Conservation (phyloP, 2,888 invertebrate genomes). For the Cremastobaeus sp. region DNA sequence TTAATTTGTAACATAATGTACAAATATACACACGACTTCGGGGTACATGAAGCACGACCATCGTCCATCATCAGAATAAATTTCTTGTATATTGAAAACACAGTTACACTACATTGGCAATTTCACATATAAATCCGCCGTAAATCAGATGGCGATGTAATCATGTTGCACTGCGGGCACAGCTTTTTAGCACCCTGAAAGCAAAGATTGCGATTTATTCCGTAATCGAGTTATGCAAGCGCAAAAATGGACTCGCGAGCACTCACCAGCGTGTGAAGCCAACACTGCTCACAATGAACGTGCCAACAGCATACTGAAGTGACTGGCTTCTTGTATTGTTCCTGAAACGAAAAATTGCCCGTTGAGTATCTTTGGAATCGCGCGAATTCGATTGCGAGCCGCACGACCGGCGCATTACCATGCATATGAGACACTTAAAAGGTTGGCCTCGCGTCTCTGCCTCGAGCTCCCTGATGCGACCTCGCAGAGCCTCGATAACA, state of each 20-base stretch:
- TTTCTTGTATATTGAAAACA: constrained; percentile 59
- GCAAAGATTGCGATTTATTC: background rate
- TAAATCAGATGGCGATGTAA: constrained; percentile 92
- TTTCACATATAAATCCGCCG: constrained; percentile 92
- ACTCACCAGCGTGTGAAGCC: constrained; percentile 84
- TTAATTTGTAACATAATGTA: constrained; percentile 76
- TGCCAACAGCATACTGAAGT: constrained; percentile 98
- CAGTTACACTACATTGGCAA: constrained; percentile 43
- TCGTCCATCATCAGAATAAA: constrained; percentile 60
- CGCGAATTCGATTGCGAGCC: no score
- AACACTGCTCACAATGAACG: constrained; percentile 93
- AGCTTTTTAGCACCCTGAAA: constrained; percentile 91
- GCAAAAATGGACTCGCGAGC: background rate
- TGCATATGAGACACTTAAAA: constrained; percentile 93
- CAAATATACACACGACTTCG: constrained; percentile 74
- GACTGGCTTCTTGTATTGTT: constrained; percentile 89
- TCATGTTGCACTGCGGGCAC: constrained; percentile 96
- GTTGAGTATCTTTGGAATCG: no score
- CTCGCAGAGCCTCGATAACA: constrained; percentile 86
- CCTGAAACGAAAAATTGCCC: constrained; percentile 80
- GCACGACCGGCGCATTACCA: constrained; percentile 79
- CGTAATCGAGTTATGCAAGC: no score
- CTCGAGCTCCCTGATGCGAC: constrained; percentile 87
- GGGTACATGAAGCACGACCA: constrained; percentile 41
- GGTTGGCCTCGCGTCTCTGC: constrained; percentile 81